Conservation (phyloP, 2,113 vertebrate genomes). For the Picathartes gymnocephalus region DNA sequence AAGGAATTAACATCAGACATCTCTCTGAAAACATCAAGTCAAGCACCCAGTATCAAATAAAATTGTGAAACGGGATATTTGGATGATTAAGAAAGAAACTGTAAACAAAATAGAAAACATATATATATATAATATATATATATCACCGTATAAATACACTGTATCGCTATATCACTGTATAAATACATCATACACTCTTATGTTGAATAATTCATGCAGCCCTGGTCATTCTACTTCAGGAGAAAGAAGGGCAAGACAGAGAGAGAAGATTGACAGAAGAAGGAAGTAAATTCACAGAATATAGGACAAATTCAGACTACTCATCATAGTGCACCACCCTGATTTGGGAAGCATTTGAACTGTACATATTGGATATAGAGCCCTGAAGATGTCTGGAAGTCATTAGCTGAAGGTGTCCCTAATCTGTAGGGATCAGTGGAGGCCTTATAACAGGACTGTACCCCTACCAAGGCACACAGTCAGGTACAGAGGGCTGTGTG, state of each 20-base stretch:
- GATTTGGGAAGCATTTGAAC: constrained; percentile 43
- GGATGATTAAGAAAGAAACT: constrained; percentile 40
- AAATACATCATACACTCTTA: constrained; percentile 66
- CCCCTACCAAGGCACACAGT: not conserved
- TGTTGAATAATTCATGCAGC: constrained; percentile 59
- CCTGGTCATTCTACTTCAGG: constrained; percentile 37
- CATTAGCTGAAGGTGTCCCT: not conserved
- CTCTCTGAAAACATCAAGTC: constrained; percentile 12
- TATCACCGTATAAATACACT: constrained; percentile 57
- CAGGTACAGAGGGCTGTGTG: not conserved
- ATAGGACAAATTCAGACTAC: constrained; percentile 38
- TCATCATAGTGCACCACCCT: not conserved
- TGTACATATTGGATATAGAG: not conserved
- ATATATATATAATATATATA: constrained; percentile 38
- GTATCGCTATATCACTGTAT: constrained; percentile 43
- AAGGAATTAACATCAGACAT: not conserved
- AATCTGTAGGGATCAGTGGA: not conserved
- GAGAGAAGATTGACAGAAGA: constrained; percentile 23
- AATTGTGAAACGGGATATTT: constrained; percentile 12
- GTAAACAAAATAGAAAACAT: constrained; percentile 64
- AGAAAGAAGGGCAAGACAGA: constrained; percentile 48
- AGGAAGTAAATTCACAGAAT: constrained; percentile 38
- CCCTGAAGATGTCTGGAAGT: constrained; percentile 1
- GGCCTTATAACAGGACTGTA: not conserved
- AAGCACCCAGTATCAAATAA: constrained; percentile 19